Conservation (phyloP, 2,888 invertebrate genomes). For the Lasioglossum lativentre region DNA sequence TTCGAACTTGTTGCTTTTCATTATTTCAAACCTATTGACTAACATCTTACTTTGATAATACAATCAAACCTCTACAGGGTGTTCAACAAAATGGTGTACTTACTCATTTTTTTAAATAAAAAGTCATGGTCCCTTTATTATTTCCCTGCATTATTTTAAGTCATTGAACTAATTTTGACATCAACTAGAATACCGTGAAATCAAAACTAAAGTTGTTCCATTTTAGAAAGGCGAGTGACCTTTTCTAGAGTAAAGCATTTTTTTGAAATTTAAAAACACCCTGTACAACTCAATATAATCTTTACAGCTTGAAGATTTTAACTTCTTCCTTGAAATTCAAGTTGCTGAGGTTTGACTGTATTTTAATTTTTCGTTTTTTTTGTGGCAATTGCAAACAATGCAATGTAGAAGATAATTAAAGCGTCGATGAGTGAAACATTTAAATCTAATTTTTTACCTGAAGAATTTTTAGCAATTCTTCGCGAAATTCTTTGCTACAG, state of each 20-base stretch:
- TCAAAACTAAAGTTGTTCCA: neutral
- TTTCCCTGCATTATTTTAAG: neutral
- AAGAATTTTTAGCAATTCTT: slow-evolving; percentile 50
- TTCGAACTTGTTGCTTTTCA: neutral
- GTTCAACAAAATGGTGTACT: neutral
- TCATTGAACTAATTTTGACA: neutral
- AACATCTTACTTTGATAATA: neutral
- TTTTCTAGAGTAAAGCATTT: neutral
- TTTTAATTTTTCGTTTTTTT: neutral
- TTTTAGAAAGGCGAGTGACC: neutral
- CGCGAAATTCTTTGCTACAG: slow-evolving; percentile 62
- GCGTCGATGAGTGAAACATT: neutral
- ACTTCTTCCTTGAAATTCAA: neutral
- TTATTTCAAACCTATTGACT: neutral
- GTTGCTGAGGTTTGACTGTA: neutral
- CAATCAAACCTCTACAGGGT: neutral
- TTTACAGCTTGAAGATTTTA: neutral
- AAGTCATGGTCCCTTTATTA: neutral
- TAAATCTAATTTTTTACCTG: slow-evolving; percentile 32
- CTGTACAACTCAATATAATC: neutral
- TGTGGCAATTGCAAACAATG: neutral
- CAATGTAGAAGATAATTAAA: neutral
- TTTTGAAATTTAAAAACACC: neutral
- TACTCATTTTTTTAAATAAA: neutral
- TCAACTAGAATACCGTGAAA: neutral